These are phyloP conservation scores for Lipophrys pholis DNA, from an alignment of 2,113 vertebrate species.

Conservation along the genomic window DNA sequence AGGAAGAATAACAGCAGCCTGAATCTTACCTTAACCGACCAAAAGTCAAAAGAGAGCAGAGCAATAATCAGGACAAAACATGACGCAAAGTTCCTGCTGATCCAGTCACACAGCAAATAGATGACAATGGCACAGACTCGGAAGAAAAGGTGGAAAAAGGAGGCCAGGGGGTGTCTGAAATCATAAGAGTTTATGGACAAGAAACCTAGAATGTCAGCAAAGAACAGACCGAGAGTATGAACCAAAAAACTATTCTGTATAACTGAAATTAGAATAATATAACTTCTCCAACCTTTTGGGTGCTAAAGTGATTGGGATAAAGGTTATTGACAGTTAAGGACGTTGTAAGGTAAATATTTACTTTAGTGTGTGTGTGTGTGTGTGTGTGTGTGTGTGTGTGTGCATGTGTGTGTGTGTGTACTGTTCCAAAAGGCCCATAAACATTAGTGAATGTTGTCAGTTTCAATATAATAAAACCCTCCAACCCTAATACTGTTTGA, in stretches of 20 bases:
- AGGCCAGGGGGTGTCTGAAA: constrained; percentile 89
- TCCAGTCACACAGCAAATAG: constrained; percentile 88
- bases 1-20: not conserved
- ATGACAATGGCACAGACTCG: constrained; percentile 88
- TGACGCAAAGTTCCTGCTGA: constrained; percentile 90
- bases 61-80: constrained; percentile 91
- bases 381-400: too few species aligned
- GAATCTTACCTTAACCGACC: constrained; percentile 92
- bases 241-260: not conserved
- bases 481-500: not conserved
- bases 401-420: too few species aligned
- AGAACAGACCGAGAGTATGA: not conserved
- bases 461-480: not conserved
- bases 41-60: constrained; percentile 94
- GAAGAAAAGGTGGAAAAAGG: constrained; percentile 94
- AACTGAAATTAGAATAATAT: not conserved
- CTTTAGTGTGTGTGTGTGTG: too few species aligned
- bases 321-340: too few species aligned
- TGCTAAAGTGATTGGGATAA: too few species aligned
- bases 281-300: not conserved
- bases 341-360: too few species aligned
- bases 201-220: not conserved
- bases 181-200: not conserved
- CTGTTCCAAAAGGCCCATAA: not conserved
- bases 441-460: not conserved